Evolutionary conservation across 2,797 vertebrate genomes (phyloP).

Genomic region (Pipistrellus kuhlii): DNA sequence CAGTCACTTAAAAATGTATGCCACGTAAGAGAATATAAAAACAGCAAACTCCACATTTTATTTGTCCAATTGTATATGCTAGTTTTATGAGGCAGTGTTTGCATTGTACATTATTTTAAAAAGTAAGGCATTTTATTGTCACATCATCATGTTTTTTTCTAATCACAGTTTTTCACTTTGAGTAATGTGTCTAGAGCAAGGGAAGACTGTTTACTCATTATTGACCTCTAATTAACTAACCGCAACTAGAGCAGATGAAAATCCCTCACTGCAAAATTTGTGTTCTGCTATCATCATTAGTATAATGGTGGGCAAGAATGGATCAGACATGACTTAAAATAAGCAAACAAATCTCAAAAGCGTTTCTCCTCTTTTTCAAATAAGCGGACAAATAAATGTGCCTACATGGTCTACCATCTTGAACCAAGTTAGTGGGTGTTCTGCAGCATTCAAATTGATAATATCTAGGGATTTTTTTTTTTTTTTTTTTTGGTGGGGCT

Average conservation of each 20-base stretch:
- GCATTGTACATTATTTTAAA: background rate
- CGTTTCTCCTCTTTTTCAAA: background rate
- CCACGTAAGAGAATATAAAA: constrained; percentile 36
- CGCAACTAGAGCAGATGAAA: background rate
- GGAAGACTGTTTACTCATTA: background rate
- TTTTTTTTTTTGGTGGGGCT: too few relatives aligned
- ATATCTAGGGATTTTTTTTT: background rate
- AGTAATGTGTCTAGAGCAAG: background rate
- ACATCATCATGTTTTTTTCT: background rate
- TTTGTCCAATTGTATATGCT: background rate
- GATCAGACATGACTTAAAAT: background rate
- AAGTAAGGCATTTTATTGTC: background rate
- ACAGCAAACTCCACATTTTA: background rate
- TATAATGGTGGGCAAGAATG: background rate
- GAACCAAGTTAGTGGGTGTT: background rate
- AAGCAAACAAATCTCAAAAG: constrained; percentile 14
- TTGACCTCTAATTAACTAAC: background rate
- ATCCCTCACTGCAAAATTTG: background rate
- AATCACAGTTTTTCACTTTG: background rate
- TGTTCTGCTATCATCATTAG: background rate
- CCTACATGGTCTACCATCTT: background rate
- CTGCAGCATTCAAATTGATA: background rate
- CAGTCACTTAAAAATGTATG: constrained; percentile 1
- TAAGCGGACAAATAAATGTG: background rate
- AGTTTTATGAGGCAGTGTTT: background rate